These are phyloP conservation scores for Struthidea cinerea DNA, from an alignment of 2,113 vertebrate species.

Conservation along the genomic window DNA sequence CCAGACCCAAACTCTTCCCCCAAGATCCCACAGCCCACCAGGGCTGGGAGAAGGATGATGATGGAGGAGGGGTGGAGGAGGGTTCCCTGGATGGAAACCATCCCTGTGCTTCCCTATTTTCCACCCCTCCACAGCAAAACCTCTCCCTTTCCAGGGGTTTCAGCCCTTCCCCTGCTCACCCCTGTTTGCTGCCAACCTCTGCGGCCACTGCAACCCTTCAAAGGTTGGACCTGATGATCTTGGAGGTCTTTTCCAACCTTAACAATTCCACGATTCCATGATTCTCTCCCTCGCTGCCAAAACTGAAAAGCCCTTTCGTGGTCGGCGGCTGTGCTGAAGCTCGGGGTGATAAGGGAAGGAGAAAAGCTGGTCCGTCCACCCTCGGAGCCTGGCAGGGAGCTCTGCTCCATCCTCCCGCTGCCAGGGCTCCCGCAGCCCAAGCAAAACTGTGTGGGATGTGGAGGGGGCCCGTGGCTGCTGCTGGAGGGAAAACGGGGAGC, in stretches of 20 bases:
- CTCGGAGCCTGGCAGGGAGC: background rate
- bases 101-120: background rate
- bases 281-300: background rate
- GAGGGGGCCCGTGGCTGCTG: background rate
- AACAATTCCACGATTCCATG: background rate
- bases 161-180: background rate
- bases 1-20: background rate
- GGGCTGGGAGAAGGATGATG: background rate
- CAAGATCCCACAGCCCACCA: background rate
- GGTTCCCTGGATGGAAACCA: background rate
- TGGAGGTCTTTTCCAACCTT: background rate
- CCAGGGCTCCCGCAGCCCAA: background rate
- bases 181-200: background rate
- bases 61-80: background rate
- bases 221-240: accelerated
- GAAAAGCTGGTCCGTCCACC: background rate
- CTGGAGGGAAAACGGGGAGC: background rate
- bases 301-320: background rate
- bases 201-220: background rate
- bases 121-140: background rate
- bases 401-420: background rate
- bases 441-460: background rate
- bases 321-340: background rate
- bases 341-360: background rate
- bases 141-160: background rate